A percentile compares a stretch with the other conserved stretches of the same genome.
These are phyloP conservation scores for Fulmarus glacialis DNA, from an alignment of 2,113 vertebrate genomes.

Conservation along the genomic window DNA sequence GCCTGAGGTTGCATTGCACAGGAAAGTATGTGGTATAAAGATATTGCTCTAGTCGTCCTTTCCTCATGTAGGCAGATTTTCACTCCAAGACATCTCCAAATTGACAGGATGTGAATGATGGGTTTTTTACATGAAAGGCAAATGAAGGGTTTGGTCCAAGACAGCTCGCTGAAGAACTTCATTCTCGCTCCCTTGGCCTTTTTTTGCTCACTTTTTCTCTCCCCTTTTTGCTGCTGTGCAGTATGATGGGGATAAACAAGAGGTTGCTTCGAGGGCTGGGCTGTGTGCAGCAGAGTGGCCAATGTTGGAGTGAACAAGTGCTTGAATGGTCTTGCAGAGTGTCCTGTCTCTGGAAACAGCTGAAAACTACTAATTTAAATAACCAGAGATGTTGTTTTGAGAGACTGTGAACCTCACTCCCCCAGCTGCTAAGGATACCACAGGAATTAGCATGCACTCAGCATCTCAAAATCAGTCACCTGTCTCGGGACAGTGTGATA, in stretches of 20 bases:
- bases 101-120: neutral
- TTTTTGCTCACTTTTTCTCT: neutral
- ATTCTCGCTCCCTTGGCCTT: neutral
- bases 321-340: neutral
- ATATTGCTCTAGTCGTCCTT: neutral
- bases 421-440: neutral
- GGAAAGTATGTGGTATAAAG: neutral
- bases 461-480: neutral
- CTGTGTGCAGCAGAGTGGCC: neutral
- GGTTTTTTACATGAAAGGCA: neutral
- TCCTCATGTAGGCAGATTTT: neutral
- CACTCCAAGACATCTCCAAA: neutral
- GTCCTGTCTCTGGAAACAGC: neutral
- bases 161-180: neutral
- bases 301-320: accelerated
- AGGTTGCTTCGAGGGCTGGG: neutral
- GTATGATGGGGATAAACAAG: neutral
- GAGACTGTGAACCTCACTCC: neutral
- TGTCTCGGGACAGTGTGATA: neutral
- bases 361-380: neutral
- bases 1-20: neutral
- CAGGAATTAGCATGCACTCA: neutral
- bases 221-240: neutral
- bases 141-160: neutral
- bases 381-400: neutral